Percentiles rank a stretch among this genome's conserved stretches.
Conservation (phyloP, 2,113 vertebrate genomes). For the Mustelus asterias region DNA sequence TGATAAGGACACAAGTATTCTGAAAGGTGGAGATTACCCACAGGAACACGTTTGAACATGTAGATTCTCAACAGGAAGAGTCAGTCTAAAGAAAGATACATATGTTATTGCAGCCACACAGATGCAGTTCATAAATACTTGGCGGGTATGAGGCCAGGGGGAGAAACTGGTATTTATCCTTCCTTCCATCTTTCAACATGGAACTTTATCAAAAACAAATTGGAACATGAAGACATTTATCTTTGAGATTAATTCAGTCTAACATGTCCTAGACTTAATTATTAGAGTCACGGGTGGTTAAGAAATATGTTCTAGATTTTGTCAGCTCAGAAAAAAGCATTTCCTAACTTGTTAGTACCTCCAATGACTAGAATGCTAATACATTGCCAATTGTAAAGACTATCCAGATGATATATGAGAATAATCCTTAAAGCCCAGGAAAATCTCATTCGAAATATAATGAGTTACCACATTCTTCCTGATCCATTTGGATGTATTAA, state of each 20-base stretch:
- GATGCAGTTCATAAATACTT: background rate
- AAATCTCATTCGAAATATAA: too few species aligned
- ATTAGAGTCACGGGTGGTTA: background rate
- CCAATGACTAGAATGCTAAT: too few species aligned
- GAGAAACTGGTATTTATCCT: background rate
- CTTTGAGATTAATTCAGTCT: too few species aligned
- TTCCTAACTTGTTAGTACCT: too few species aligned
- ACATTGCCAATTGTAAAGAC: too few species aligned
- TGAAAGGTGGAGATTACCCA: background rate
- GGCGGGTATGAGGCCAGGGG: background rate
- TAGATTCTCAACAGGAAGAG: background rate
- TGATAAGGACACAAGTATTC: background rate
- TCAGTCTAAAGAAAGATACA: background rate
- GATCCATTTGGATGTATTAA: too few species aligned
- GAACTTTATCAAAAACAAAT: background rate
- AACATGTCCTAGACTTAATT: background rate
- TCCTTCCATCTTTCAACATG: background rate
- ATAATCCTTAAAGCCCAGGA: too few species aligned
- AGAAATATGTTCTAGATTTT: too few species aligned
- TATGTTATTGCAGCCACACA: background rate
- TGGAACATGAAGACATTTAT: background rate
- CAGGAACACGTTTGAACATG: background rate
- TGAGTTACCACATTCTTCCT: too few species aligned
- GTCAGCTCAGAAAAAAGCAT: too few species aligned
- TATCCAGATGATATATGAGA: too few species aligned